phyloP scores from a whole-genome alignment of 2,888 invertebrate species.

The Andrena trimmerana region DNA sequence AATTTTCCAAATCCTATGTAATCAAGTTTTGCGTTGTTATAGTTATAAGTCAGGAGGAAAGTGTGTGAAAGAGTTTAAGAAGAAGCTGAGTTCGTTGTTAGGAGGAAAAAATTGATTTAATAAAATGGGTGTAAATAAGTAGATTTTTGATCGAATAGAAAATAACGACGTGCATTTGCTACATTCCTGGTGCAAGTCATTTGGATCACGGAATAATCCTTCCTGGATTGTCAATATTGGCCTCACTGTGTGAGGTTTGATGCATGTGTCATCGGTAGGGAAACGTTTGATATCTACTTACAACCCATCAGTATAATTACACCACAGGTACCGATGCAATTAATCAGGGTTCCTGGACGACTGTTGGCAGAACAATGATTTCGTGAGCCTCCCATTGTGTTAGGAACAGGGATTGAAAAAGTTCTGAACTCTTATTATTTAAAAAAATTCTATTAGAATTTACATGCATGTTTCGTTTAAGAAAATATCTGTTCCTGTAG shows the following conservation, averaged over 20 bases:
- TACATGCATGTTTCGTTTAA: too few species aligned
- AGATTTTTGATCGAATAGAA: too few species aligned
- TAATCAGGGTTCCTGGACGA: constrained; percentile 12
- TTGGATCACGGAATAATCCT: constrained; percentile 51
- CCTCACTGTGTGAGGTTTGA: constrained; percentile 23
- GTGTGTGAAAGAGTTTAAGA: too few species aligned
- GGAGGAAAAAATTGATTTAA: too few species aligned
- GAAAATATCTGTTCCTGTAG: too few species aligned
- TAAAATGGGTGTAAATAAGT: too few species aligned
- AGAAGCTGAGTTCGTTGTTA: too few species aligned
- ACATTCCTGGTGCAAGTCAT: neutral
- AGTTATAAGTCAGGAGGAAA: too few species aligned
- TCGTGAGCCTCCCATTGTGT: neutral
- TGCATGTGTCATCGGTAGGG: constrained; percentile 42
- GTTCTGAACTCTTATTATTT: neutral
- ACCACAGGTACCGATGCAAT: constrained; percentile 15
- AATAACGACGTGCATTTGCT: too few species aligned
- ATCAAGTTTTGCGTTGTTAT: too few species aligned
- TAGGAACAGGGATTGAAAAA: neutral
- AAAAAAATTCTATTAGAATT: too few species aligned
- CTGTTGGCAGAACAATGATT: neutral
- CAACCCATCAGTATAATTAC: constrained; percentile 50
- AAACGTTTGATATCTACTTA: constrained; percentile 57
- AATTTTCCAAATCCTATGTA: too few species aligned
- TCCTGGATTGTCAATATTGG: constrained; percentile 51